phyloP scores from a whole-genome alignment of 2,113 vertebrate genomes.

The Blennius ocellaris region DNA sequence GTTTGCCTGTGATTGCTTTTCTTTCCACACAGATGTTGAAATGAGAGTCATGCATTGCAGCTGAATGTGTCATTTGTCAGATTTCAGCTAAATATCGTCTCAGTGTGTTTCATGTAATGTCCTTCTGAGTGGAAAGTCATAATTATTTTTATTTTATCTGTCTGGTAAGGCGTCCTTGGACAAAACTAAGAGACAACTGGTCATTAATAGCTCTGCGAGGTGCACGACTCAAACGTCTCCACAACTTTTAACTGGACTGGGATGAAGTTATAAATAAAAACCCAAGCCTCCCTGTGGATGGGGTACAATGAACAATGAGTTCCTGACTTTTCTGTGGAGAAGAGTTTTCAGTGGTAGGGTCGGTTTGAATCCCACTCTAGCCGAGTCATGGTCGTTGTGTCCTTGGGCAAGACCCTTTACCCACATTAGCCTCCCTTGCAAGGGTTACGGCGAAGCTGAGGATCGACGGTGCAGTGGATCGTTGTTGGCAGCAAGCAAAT shows the following conservation, averaged over 20 bases:
- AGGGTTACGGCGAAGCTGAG: too few species aligned
- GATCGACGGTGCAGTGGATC: too few species aligned
- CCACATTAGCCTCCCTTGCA: too few species aligned
- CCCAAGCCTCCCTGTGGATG: not conserved
- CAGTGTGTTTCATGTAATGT: slow-evolving; percentile 9
- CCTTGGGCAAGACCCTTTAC: too few species aligned
- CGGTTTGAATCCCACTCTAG: too few species aligned
- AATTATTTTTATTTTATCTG: slow-evolving; percentile 19
- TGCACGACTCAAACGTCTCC: not conserved
- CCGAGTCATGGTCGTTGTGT: too few species aligned
- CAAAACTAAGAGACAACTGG: slow-evolving; percentile 11
- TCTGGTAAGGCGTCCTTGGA: slow-evolving; percentile 10
- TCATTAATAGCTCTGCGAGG: slow-evolving; percentile 3
- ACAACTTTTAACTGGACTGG: not conserved
- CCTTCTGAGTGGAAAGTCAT: slow-evolving; percentile 25
- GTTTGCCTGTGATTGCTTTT: slow-evolving; percentile 41
- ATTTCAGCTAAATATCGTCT: slow-evolving; percentile 24
- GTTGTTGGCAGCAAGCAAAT: too few species aligned
- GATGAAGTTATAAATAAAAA: not conserved
- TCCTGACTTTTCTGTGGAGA: not conserved
- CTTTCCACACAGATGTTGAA: slow-evolving; percentile 25
- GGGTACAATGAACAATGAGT: not conserved
- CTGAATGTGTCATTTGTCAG: slow-evolving; percentile 24
- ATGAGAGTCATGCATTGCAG: slow-evolving; percentile 25
- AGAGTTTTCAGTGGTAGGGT: too few species aligned